Percentiles rank a stretch among this genome's conserved stretches.
phyloP scores from a whole-genome alignment of 2,113 vertebrate species.

The Cairina moschata region DNA sequence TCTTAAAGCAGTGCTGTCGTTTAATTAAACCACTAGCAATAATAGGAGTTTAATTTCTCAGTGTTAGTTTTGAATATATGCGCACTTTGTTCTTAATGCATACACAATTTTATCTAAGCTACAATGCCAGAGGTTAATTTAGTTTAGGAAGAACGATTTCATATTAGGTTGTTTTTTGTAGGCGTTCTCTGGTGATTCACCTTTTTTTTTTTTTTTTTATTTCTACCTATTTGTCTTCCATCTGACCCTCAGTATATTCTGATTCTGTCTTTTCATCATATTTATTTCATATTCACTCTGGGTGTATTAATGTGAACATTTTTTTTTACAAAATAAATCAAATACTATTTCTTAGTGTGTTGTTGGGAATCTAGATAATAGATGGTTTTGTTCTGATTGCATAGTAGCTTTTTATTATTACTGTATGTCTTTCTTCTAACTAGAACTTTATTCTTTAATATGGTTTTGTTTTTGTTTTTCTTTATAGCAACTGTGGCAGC shows the following conservation, averaged over 20 bases:
- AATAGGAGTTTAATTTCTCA: background rate
- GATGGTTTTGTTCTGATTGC: background rate
- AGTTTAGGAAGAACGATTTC: background rate
- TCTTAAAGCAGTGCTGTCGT: background rate
- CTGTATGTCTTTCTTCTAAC: background rate
- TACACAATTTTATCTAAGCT: background rate
- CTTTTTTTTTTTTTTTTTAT: background rate
- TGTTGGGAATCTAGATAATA: background rate
- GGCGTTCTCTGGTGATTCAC: background rate
- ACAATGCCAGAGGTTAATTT: background rate
- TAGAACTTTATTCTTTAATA: background rate
- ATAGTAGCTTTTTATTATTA: background rate
- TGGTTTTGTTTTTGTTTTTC: background rate
- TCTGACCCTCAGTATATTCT: background rate
- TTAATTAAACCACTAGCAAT: background rate
- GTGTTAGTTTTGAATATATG: background rate
- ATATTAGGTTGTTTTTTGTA: background rate
- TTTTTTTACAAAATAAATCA: background rate
- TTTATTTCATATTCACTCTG: background rate
- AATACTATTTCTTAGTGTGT: background rate
- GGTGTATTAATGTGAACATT: background rate
- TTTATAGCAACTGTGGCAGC: conserved; percentile 80
- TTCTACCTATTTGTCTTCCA: background rate
- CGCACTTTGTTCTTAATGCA: background rate
- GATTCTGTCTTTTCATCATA: background rate